Evolutionary conservation across 2,888 invertebrate genomes (phyloP), one percentile per base, ranked within the genome.

Genomic region (Acanthacorydalis orientalis): DNA sequence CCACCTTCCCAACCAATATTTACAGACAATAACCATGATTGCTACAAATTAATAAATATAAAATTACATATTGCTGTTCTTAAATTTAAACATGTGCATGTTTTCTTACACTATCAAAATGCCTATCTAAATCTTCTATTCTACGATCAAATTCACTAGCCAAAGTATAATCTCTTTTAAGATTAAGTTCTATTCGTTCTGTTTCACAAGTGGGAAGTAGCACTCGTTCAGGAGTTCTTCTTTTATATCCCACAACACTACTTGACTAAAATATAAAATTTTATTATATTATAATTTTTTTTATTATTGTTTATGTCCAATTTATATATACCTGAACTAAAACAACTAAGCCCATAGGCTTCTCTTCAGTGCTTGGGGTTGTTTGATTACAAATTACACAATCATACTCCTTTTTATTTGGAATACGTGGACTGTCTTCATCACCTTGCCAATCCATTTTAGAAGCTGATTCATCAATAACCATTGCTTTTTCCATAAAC

Each of bases 381-480:
- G 87, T 86, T 62, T 88, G 87, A 69, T 86, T 90, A 67, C 96
- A 96, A 57, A 96, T 96, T 52, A 90, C 92, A 69, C 96, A 96
- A 66, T 92, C 88, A 67, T 91, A 93, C 64, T 88, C 86, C 51
- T 75, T 72, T 51, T 72, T 73, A 49, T 68, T 68, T 40, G 68
- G 59, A 43, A 69, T 57, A 55, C 75, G 73, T 54, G 78, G 75
- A 12, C 72, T 60, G 50, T 68, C 69, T 52, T 77, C 76, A 57
- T 74, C 77, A 53, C 74, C 74, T 40, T 66, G 66, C 70, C 78
- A 80, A 55, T 81, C 80, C 77, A 76, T 78, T 53, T 71, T 63
- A 51, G 65, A 60, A 32, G 44, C n/a, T 35, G 41, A 32, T 52
- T 62, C 61, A 64, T 75, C 74, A 47, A 73, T 74, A 58, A 76